Evolutionary conservation across 1,140 invertebrate genomes (phyloP), one percentile per base, ranked within the genome.

Genomic region (Brachionus koreanus): DNA sequence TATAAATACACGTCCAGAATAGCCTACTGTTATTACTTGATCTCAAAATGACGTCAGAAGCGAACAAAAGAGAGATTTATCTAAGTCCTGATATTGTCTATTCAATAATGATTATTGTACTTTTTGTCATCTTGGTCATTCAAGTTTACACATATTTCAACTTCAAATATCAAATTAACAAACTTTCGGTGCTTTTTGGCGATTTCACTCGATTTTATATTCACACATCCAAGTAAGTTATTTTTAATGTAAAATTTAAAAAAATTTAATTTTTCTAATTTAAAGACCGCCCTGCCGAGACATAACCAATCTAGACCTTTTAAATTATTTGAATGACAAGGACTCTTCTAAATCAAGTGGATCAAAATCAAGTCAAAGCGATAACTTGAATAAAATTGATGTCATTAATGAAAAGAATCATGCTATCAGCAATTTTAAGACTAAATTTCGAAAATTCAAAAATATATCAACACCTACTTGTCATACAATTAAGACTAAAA

Each of bases 191-290:
- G 39, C n/a, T 74, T 9, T 74, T 74, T n/a, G 23, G 16, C 10
- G 69, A 74, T 74, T 74, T 74, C 23, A 49, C 69, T 3, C 37
- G 69, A 6, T 74, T 74, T 19, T 74, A 74, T 19, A 74, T 74
- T 46, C 69, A 74, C 25, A 74, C 39, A 23, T 74, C 69, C 7
- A 74, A 46, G 69, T 74, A 74, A 74, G 33, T 13, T 37, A 37
- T n/a, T 37, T n/a, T 5, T 0, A 12, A 25, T 12, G 3, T 1
- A 29, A 19, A 23, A 6, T 9, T 23, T 12, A 12, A n/a, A 25
- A 46, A 12, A n/a, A 23, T 46, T 46, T 29, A 74, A 2, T 10
- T 46, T 43, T 49, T 49, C 12, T 25, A 46, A 19, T 46, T 13
- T n/a, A 13, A 46, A 74, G 69, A 0, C 69, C 69, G 25, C 69